Base-by-base conservation (phyloP, 1,140 invertebrate genomes). In the Gerris buenoi region DNA sequence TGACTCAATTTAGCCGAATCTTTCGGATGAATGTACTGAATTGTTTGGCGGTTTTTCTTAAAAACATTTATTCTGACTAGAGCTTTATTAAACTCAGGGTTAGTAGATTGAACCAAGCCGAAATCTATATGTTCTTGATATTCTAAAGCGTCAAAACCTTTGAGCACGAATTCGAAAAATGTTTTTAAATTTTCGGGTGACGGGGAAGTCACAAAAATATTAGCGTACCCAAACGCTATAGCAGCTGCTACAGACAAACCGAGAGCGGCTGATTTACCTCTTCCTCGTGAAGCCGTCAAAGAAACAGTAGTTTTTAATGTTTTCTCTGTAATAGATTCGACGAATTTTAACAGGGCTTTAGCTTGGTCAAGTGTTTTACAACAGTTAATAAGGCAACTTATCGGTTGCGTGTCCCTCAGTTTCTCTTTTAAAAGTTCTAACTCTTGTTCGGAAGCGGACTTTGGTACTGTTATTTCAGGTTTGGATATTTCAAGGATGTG, bases 121-220 rank as follows among this genome's bases (percentile, higher is more conserved):
- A 97, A 99, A 78, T 99, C 95, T 13, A 92, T 83, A 76, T 98
- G 94, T 79, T 99, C 95, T 79, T 97, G 89, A 80, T 98, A 99
- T 68, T 92, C 87, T 60, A 99, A 79, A 0, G 88, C 91, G 79
- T 98, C 93, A 74, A 99, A 91, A 0, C 97, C 90, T 83, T 98
- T 98, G 46, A 98, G 86, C 22, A 98, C 82, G 79, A 99, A 99
- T 75, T 99, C 92, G 80, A 99, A 99, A 1, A 99, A 79, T 0
- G 96, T 99, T 68, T 93, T 95, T 74, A 99, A 85, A 82, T 99
- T 99, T 77, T 99, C 97, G 1, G 96, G 96, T 76, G 91, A 93
- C 1, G 97, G 97, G 70, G 94, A 95, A 0, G 97, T 97, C 15
- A 99, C 93, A 79, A 96, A 99, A 63, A 99, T 92, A 76, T 99